These are phyloP conservation scores for Drosophila ogumai DNA, from an alignment of 1,140 invertebrate genomes.

Conservation along the genomic window DNA sequence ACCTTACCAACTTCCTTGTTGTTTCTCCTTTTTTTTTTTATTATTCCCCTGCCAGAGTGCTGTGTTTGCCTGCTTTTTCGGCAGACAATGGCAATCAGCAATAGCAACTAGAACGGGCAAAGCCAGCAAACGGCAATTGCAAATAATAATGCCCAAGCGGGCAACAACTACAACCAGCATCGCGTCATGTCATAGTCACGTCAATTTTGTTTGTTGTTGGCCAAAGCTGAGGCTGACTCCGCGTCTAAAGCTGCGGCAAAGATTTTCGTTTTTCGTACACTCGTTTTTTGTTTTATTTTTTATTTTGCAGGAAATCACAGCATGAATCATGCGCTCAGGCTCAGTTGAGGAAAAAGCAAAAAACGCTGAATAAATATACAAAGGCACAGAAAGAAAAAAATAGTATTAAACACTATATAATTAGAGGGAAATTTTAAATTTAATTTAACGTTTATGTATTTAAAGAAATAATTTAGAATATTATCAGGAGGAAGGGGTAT, in stretches of 20 bases:
- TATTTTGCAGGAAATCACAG: constrained; percentile 77
- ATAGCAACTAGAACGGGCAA: constrained; percentile 80
- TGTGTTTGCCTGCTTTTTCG: constrained; percentile 72
- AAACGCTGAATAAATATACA: constrained; percentile 37
- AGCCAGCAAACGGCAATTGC: constrained; percentile 75
- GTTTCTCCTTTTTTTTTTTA: constrained; percentile 46
- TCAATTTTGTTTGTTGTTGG: constrained; percentile 74
- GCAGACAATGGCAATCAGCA: constrained; percentile 83
- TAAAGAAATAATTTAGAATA: too few relatives aligned
- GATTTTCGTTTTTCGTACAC: constrained; percentile 36
- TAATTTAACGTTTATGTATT: too few relatives aligned
- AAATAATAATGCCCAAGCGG: constrained; percentile 81
- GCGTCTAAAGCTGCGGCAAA: constrained; percentile 54
- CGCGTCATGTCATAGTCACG: constrained; percentile 83
- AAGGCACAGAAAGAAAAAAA: constrained; percentile 35
- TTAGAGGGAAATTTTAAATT: neutral
- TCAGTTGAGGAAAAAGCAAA: constrained; percentile 41
- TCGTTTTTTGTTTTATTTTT: constrained; percentile 10
- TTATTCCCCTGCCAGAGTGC: constrained; percentile 20
- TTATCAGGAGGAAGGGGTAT: too few relatives aligned
- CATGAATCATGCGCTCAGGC: constrained; percentile 75
- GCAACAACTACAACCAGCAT: constrained; percentile 52
- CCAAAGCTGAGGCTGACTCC: constrained; percentile 59
- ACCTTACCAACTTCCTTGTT: constrained; percentile 1
- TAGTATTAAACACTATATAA: neutral